phyloP scores from a whole-genome alignment of 2,113 vertebrate species.

The Pampusana beccarii region DNA sequence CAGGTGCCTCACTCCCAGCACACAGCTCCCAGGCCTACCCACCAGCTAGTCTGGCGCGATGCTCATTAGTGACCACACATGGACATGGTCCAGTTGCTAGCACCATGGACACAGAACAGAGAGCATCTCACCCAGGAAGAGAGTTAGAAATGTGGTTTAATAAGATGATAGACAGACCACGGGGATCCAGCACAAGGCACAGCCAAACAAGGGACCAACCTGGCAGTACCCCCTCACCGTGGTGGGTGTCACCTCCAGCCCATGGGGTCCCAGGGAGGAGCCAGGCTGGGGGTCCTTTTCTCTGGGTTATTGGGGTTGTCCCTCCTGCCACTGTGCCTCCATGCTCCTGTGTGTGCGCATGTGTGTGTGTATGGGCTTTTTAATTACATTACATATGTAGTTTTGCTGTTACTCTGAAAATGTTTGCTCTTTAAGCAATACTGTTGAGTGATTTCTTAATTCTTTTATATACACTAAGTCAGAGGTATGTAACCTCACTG shows the following conservation, averaged over 20 bases:
- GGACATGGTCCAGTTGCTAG: background rate
- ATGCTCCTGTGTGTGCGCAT: background rate
- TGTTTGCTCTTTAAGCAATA: background rate
- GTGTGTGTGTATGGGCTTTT: background rate
- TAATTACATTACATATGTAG: background rate
- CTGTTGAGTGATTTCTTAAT: background rate
- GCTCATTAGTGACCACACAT: rapidly evolving
- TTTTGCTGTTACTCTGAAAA: background rate
- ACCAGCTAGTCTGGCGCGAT: background rate
- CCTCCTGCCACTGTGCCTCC: rapidly evolving
- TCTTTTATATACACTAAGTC: background rate
- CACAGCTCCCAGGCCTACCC: background rate
- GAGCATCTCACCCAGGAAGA: background rate
- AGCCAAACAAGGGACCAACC: rapidly evolving
- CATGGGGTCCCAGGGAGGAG: too few species aligned
- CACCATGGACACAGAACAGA: rapidly evolving
- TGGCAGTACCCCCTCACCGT: background rate
- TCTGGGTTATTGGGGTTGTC: rapidly evolving
- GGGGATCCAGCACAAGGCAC: rapidly evolving
- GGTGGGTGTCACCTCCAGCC: too few species aligned
- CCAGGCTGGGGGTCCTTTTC: background rate
- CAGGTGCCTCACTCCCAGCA: background rate
- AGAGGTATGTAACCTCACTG: background rate
- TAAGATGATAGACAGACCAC: background rate
- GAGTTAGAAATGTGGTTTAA: background rate